Base-by-base conservation (phyloP, 2,797 vertebrate genomes). In the Labroides dimidiatus region DNA sequence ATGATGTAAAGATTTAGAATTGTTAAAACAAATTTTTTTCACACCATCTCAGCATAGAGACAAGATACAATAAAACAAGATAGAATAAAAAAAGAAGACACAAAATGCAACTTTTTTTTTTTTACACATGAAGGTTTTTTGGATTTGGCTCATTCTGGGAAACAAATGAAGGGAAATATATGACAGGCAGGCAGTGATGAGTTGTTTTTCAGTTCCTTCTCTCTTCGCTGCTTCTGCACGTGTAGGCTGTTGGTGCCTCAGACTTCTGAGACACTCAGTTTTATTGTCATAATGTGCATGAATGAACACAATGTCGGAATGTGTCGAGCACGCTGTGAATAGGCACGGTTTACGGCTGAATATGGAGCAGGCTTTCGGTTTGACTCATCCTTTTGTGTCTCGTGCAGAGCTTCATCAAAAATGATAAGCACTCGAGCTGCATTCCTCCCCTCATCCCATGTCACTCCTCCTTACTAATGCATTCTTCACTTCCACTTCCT, bases 141-240 rank as follows among this genome's bases (percentile, higher is more conserved):
- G 54, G 48, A 77, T 84, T 52, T 64, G 55, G 47, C 67, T 86
- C 64, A 78, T 69, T 55, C 48, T 65, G 53, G 12, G 39, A 73
- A 75, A 56, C 51, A 84, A 73, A 84, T 64, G 47, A 72, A 51
- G 51, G 49, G 11, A 65, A 78, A 69, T 50, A 6, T 45, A 57
- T 69, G 64, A 74, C 47, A 70, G 67, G 36, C 57, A 72, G 44
- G 41, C 53, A 66, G 37, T 63, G 67, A 69, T 76, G 73, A 79
- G 47, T 56, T 67, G 33, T 42, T 62, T 52, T 52, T 10, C 30
- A 37, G 10, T n/a, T 14, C 37, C 59, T 48, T 43, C 30, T 59
- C 15, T 66, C 16, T 48, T 20, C 14, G 58, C 33, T 58, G 11
- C 42, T 49, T 44, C 17, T 33, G 37, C 23, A 20, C 3, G 12